phyloP scores from a whole-genome alignment of 2,888 invertebrate genomes.

The Mesorhabditis sp. region DNA sequence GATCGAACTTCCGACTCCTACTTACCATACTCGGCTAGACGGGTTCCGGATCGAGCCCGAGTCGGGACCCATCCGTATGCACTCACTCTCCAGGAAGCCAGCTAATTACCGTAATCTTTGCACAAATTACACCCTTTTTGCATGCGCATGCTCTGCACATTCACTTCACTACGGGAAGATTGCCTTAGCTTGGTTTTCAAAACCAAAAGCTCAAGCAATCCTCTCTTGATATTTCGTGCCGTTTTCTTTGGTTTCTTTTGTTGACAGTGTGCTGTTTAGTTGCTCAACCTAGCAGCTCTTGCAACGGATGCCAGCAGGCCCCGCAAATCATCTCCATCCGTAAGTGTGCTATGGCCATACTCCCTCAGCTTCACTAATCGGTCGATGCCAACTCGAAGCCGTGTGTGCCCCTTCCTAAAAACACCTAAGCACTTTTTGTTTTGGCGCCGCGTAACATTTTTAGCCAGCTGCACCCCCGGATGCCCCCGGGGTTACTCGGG shows the following conservation, averaged over 20 bases:
- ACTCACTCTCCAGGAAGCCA: conserved; percentile 6
- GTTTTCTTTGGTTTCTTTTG: too few species aligned
- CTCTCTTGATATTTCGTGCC: too few species aligned
- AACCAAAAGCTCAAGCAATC: too few species aligned
- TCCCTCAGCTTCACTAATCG: too few species aligned
- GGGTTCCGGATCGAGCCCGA: background rate
- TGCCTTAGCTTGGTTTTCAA: too few species aligned
- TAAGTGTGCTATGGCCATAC: conserved; percentile 17
- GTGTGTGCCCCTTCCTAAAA: too few species aligned
- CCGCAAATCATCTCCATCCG: conserved; percentile 41
- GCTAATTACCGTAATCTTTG: background rate
- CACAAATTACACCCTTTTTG: background rate
- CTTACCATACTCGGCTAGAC: background rate
- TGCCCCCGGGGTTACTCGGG: conserved; percentile 25
- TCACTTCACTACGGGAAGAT: too few species aligned
- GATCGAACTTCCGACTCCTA: too few species aligned
- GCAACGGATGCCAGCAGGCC: conserved; percentile 36
- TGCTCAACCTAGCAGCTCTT: conserved; percentile 22
- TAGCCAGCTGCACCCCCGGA: conserved; percentile 12
- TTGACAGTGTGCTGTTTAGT: conserved; percentile 13
- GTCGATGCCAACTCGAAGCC: too few species aligned
- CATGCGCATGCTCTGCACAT: too few species aligned
- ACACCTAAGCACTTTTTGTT: too few species aligned
- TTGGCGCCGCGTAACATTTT: too few species aligned
- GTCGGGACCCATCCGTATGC: background rate